Base-by-base conservation (phyloP, 1,140 invertebrate genomes). In the Myzus persicae region DNA sequence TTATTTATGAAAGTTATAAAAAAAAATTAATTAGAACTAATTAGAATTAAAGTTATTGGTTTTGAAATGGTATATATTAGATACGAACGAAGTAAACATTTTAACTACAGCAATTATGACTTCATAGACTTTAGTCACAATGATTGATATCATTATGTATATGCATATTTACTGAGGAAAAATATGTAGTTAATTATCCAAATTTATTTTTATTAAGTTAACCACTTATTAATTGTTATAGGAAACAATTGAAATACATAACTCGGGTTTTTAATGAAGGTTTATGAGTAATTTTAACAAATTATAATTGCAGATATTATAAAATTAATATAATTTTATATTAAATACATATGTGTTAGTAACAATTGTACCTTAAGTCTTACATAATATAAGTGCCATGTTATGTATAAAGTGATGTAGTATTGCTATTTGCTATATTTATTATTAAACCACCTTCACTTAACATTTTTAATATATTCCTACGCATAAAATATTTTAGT, bases 261-360 rank as follows among this genome's bases (percentile, higher is more conserved):
- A 76, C 5, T 76, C 1, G 59, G 14, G n/a, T 76, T n/a, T 76
- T 67, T n/a, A 76, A 76, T 76, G 14, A 76, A 76, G n/a, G 31
- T n/a, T 76, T n/a, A 76, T 76, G 31, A 76, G 59, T 36, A 76
- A 76, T n/a, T 76, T 76, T 76, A 76, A 76, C 36, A 76, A 76
- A 76, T 76, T 76, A n/a, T 76, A 76, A 76, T 76, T n/a, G 14
- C 18, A 76, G n/a, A 76, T n/a, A n/a, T 67, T 14, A 67, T 31
- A 48, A n/a, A 67, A 67, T 67, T 18, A 18, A 76, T 67, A n/a
- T n/a, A 76, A 14, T 18, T 18, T 67, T n/a, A 18, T n/a, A 67
- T 67, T n/a, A n/a, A 67, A 67, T 67, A 67, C n/a, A 31, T 76
- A 20, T n/a, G 59, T 76, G n/a, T 67, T n/a, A 31, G 11, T 67